Base-by-base conservation (phyloP, 2,888 invertebrate species). In the Spialia ferax region DNA sequence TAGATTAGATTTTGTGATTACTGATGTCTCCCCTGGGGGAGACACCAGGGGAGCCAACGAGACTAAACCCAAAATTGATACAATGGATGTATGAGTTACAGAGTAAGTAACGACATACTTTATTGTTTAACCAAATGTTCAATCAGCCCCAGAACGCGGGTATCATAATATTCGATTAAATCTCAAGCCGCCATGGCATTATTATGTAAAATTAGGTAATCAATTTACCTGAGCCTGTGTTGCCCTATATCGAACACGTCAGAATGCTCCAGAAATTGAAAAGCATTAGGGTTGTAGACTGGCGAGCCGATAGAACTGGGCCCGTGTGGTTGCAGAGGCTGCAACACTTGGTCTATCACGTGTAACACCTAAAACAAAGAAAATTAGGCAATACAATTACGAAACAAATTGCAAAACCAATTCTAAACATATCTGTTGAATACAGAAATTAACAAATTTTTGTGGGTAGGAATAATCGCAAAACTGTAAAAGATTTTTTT, bases 261-360 rank as follows among this genome's bases (percentile, higher is more conserved):
- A 62, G 97, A 97, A 79, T 96, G 95, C 80, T 96, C 96, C 71
- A 98, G 88, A 80, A 97, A 97, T 80, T 96, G 96, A 81, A 95
- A 96, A 1, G 98, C 98, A 78, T 97, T 97, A 0, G 97, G 97
- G 84, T 97, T 97, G 86, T 96, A 96, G 59, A 97, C 94, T 11
- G 93, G 91, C 4, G 92, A 91, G 69, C 95, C 94, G 10, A 56
- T 67, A 20, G 95, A 93, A 66, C 94, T 94, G 15, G 95, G 94
- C 29, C 95, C 94, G 65, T 94, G 92, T 0, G 96, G 95, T 75
- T 95, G 95, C 5, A 97, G 95, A 0, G 98, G 98, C 76, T 96
- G 96, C 70, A 98, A 91, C 29, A 98, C 97, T 87, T 97, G 97
- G 82, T 98, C 97, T 82, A 98, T 97, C 79, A 97, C 96, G 87